Evolutionary conservation across 2,888 invertebrate genomes (phyloP), one percentile per base, ranked within the genome.

Genomic region (Pheosia tremula): DNA sequence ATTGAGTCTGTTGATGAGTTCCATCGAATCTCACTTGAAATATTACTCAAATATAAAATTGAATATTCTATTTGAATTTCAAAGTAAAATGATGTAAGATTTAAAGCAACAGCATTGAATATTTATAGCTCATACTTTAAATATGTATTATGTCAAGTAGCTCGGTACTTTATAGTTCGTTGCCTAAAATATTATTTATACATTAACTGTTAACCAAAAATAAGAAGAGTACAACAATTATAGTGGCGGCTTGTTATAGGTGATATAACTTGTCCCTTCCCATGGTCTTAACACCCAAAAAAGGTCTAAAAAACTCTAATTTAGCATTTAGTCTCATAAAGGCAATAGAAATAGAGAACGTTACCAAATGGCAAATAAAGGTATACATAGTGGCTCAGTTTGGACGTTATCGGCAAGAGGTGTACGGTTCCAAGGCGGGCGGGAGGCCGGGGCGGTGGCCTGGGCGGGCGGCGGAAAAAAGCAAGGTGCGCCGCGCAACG

Each of bases 1-100:
- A 58, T 61, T 60, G 57, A 66, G 53, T 59, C 53, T 60, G 56
- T 58, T 60, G 61, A 62, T 54, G 47, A 63, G 45, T 61, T 67
- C 50, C 37, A 59, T 68, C 50, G 24, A 60, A 50, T 41, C 49
- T n/a, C 9, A 61, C 38, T 69, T 57, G 9, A 53, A 54, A 52
- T 45, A 36, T 36, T 36, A 56, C 59, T 60, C n/a, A 1, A 36
- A 11, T 56, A 56, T 56, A 36, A 37, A 45, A 45, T 36, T 24
- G n/a, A 56, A 56, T 56, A 56, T 43, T 56, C 10, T 9, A 24
- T 56, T 56, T 56, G 7, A 56, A 45, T 36, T 43, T 56, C 36
- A 56, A 13, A 45, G 56, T 45, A 56, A 38, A 53, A 37, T 13
- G 11, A 55, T 50, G 55, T 38, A 55, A 53, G 37, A 53, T 36